A percentile compares a stretch with the other conserved stretches of the same genome.
Conservation (phyloP, 2,797 vertebrate species). For the Cyclopterus lumpus region DNA sequence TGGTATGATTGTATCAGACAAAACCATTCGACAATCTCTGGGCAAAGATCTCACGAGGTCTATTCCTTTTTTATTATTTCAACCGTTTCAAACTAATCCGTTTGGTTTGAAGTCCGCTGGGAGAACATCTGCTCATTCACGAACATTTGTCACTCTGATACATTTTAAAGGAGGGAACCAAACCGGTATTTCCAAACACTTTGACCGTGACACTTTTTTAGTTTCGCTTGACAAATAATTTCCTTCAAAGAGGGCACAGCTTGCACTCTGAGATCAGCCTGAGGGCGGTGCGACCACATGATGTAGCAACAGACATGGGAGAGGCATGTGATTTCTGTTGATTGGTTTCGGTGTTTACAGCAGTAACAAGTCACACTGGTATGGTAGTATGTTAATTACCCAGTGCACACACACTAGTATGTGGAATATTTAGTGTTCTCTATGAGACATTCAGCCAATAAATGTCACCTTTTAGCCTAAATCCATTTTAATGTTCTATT, state of each 20-base stretch:
- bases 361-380: background rate
- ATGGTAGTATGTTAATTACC: background rate
- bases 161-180: background rate
- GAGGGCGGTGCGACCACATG: slow-evolving; percentile 8
- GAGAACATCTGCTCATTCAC: background rate
- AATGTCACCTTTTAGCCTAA: background rate
- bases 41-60: background rate
- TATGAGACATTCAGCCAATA: background rate
- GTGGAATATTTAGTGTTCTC: background rate
- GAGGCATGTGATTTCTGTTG: slow-evolving; percentile 28
- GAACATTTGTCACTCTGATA: background rate
- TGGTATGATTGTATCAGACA: background rate
- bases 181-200: background rate
- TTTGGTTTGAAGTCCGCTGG: background rate
- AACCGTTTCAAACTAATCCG: background rate
- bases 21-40: background rate
- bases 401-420: background rate
- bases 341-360: slow-evolving; percentile 7
- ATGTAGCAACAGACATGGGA: background rate
- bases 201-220: background rate
- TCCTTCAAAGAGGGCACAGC: background rate
- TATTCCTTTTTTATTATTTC: background rate
- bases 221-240: background rate
- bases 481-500: background rate
- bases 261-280: background rate